Evolutionary conservation across 2,113 vertebrate species (phyloP).

Genomic region (Ornithorhynchus anatinus): DNA sequence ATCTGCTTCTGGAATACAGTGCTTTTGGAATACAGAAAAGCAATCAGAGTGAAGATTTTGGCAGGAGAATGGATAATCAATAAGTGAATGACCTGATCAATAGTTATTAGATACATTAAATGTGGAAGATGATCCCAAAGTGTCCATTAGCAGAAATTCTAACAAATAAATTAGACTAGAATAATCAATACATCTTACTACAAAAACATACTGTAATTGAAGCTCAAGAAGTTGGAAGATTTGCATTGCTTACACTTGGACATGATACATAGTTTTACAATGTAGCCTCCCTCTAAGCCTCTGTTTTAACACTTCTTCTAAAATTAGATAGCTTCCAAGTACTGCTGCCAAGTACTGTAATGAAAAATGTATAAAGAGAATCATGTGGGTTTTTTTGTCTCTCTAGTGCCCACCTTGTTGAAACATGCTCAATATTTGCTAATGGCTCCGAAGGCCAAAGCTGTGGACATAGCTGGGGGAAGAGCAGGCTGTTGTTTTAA

Average conservation of each 20-base stretch:
- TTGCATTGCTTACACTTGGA: background rate
- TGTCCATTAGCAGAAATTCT: slow-evolving; percentile 45
- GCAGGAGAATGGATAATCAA: slow-evolving; percentile 51
- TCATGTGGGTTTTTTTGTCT: slow-evolving; percentile 9
- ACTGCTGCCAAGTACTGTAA: slow-evolving; percentile 3
- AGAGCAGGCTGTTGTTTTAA: background rate
- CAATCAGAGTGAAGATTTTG: slow-evolving; percentile 37
- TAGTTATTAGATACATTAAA: slow-evolving; percentile 33
- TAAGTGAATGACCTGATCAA: slow-evolving; percentile 58
- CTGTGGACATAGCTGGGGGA: slow-evolving; percentile 2
- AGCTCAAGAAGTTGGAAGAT: slow-evolving; percentile 13
- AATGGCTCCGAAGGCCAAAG: slow-evolving; percentile 15
- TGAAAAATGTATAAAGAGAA: slow-evolving; percentile 34
- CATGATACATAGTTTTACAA: background rate
- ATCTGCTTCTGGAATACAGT: slow-evolving; percentile 50
- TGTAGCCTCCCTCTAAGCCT: background rate
- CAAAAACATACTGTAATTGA: background rate
- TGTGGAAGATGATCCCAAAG: slow-evolving; percentile 27
- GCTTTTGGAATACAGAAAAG: slow-evolving; percentile 31
- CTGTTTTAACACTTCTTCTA: slow-evolving; percentile 13
- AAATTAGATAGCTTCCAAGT: slow-evolving; percentile 16
- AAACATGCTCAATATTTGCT: slow-evolving; percentile 32
- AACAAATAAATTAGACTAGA: slow-evolving; percentile 53
- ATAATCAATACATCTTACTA: slow-evolving; percentile 34
- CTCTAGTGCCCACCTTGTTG: slow-evolving; percentile 1